These are phyloP conservation scores for Porites divaricata DNA, from an alignment of 92 coral and sea anemone genomes.

Conservation along the genomic window DNA sequence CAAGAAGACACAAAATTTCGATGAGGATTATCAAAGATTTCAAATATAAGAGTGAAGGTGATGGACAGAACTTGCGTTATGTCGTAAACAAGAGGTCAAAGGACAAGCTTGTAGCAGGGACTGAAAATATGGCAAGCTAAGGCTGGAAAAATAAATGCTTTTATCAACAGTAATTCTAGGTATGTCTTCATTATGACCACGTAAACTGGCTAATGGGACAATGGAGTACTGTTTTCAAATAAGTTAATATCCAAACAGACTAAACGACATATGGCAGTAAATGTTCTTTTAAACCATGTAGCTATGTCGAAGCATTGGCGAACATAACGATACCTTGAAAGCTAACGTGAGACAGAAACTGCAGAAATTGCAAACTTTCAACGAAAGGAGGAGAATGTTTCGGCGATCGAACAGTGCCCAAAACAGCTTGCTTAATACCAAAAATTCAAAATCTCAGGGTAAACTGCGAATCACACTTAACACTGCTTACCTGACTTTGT, in stretches of 20 bases:
- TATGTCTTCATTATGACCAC: constrained; percentile 4
- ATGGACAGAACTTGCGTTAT: constrained; percentile 29
- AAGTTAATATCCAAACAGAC: background rate
- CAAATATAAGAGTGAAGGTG: background rate
- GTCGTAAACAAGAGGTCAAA: constrained; percentile 33
- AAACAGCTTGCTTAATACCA: background rate
- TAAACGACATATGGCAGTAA: background rate
- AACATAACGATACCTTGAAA: background rate
- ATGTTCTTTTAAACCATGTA: background rate
- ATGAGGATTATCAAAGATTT: background rate
- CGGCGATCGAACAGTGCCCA: background rate
- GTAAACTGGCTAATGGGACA: background rate
- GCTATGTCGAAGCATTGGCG: background rate
- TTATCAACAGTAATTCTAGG: constrained; percentile 28
- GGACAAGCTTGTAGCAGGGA: constrained; percentile 21
- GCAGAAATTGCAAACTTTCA: constrained; percentile 14
- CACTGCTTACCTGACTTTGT: constrained; percentile 29
- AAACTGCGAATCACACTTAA: background rate
- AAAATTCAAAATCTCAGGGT: background rate
- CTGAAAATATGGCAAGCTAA: constrained; percentile 12
- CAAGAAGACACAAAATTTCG: background rate
- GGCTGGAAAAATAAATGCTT: background rate
- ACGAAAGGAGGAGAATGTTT: background rate
- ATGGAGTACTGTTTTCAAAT: background rate
- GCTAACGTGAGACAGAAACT: background rate